Evolutionary conservation across 1,140 invertebrate genomes (phyloP), one percentile per base, ranked within the genome.

Genomic region (Cepaea nemoralis): DNA sequence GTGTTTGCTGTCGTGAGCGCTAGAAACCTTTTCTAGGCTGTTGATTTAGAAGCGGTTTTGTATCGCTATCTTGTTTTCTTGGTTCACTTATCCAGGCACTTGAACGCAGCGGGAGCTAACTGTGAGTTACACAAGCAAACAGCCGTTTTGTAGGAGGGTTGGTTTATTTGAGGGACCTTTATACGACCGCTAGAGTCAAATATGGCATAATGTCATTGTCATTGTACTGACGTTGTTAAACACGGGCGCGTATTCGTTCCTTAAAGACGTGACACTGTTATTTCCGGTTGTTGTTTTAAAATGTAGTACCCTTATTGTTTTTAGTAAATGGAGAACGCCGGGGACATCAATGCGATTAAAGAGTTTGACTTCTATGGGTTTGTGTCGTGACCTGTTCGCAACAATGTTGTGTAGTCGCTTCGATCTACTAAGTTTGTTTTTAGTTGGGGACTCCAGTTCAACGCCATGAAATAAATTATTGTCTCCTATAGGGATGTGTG

Each of bases 1-100:
- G 6, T 63, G 59, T 63, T 63, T 63, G 59, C 59, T 63, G 59
- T 63, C n/a, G 2, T 31, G 59, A 63, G 59, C 59, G 59, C 59
- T 16, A 31, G 27, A 63, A 63, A 63, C 16, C 59, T 22, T 27
- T 63, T 31, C n/a, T 63, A 14, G 6, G n/a, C 59, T 63, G 59
- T 63, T 63, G n/a, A 63, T 63, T 63, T 63, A 63, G 59, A 63
- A 31, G 5, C 27, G n/a, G 0, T 27, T 16, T 27, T 6, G 27
- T 63, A 16, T 6, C 27, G 16, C n/a, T 31, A 5, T 63, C 59
- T 63, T 63, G 59, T 63, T 63, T 22, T 63, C 59, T 63, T 63
- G 59, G 27, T 31, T 63, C 59, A 63, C 59, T 63, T 0, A 63
- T 27, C 2, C 27, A 31, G 6, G 27, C 59, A 31, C 27, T 5